Percentiles rank a stretch among this genome's conserved stretches.
phyloP scores from a whole-genome alignment of 2,113 vertebrate species.

The Paradisaea rubra region DNA sequence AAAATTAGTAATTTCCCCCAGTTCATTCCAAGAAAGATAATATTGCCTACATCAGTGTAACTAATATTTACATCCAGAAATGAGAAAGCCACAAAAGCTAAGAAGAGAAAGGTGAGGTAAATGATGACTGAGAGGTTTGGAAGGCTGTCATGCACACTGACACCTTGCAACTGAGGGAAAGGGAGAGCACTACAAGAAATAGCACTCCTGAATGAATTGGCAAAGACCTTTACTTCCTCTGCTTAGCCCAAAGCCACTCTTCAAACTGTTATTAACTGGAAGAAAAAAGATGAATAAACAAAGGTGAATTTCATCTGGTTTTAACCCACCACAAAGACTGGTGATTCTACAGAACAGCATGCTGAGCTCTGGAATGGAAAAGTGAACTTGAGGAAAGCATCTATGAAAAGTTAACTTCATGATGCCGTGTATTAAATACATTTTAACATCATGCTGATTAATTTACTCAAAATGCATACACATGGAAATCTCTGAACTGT shows the following conservation, averaged over 20 bases:
- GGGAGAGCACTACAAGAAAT: not conserved
- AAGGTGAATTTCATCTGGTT: not conserved
- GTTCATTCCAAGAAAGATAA: not conserved
- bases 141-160: not conserved
- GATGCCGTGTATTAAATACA: not conserved
- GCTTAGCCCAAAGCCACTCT: not conserved
- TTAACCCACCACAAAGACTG: not conserved
- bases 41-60: not conserved
- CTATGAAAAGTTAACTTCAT: not conserved
- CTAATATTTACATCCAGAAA: not conserved
- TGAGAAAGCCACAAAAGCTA: not conserved
- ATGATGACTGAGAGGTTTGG: not conserved
- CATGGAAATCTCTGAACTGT: not conserved
- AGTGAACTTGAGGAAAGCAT: not conserved
- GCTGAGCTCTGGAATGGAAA: not conserved
- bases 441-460: not conserved
- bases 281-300: not conserved
- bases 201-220: not conserved
- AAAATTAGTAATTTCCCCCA: not conserved
- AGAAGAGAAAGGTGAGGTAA: not conserved
- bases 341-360: not conserved
- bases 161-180: not conserved
- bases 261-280: not conserved
- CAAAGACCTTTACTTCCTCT: not conserved
- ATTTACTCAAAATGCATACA: not conserved